phyloP scores from a whole-genome alignment of 1,140 invertebrate species.

The Aphelinus atriplicis region DNA sequence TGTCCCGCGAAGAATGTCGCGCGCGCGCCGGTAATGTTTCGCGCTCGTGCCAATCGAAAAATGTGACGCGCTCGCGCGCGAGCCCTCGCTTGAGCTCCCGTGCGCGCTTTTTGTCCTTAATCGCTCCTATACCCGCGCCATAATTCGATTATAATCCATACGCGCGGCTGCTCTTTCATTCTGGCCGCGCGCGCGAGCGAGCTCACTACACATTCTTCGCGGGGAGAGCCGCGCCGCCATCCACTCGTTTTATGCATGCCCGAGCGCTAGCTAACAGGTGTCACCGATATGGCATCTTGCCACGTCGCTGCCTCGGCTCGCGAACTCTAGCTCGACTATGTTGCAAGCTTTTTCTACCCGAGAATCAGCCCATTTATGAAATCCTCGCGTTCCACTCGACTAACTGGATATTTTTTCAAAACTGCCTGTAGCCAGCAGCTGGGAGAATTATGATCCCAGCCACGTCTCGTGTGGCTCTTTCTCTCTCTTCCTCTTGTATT shows the following conservation, averaged over 20 bases:
- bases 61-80: neutral
- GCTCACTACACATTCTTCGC: neutral
- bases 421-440: too few relatives aligned
- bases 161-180: neutral
- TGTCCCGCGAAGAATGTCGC: neutral
- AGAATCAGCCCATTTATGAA: too few relatives aligned
- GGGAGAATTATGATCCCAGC: too few relatives aligned
- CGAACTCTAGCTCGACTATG: neutral
- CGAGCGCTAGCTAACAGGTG: slow-evolving; percentile 24
- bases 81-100: too few relatives aligned
- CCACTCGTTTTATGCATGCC: neutral
- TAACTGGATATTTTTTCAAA: too few relatives aligned
- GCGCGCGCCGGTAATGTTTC: neutral
- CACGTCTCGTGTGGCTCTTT: too few relatives aligned
- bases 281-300: slow-evolving; percentile 34
- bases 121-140: slow-evolving; percentile 12
- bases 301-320: neutral
- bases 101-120: neutral
- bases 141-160: slow-evolving; percentile 35
- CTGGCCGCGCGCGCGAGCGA: neutral
- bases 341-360: neutral
- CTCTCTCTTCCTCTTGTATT: too few relatives aligned
- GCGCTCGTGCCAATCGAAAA: slow-evolving; percentile 19
- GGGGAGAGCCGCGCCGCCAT: too few relatives aligned
- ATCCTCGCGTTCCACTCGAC: too few relatives aligned